Conservation (phyloP, 2,797 vertebrate species). For the Astyanax mexicanus region DNA sequence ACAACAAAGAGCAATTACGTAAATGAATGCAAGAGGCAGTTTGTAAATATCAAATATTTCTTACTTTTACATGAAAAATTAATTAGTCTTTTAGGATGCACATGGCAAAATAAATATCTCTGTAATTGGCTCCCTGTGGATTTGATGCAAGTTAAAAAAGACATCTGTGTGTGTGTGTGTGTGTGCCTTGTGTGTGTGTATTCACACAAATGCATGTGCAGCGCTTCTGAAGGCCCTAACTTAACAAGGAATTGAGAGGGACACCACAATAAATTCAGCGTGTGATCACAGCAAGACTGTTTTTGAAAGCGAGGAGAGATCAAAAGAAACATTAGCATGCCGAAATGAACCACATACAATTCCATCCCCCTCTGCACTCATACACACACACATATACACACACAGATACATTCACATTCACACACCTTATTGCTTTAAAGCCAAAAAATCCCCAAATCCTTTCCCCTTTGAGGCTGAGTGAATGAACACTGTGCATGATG, state of each 20-base stretch:
- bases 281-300: slow-evolving; percentile 46
- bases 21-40: not conserved
- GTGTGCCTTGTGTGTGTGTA: slow-evolving; percentile 10
- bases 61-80: slow-evolving; percentile 39
- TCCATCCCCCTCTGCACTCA: not conserved
- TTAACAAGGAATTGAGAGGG: slow-evolving; percentile 41
- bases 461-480: not conserved
- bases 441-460: slow-evolving; percentile 15
- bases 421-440: slow-evolving; percentile 16
- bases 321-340: slow-evolving; percentile 52
- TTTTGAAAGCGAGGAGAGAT: slow-evolving; percentile 44
- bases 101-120: slow-evolving; percentile 34
- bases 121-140: slow-evolving; percentile 46
- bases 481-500: slow-evolving; percentile 16
- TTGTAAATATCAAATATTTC: slow-evolving; percentile 45
- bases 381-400: not conserved
- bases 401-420: too few species aligned
- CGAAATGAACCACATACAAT: slow-evolving; percentile 38
- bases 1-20: slow-evolving; percentile 43
- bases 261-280: slow-evolving; percentile 39
- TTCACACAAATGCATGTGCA: not conserved
- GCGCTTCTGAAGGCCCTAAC: slow-evolving; percentile 8
- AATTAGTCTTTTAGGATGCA: slow-evolving; percentile 48
- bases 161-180: slow-evolving; percentile 15
- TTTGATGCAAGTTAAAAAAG: slow-evolving; percentile 33